Evolutionary conservation across 2,113 vertebrate species (phyloP).

Genomic region (Geothlypis trichas): DNA sequence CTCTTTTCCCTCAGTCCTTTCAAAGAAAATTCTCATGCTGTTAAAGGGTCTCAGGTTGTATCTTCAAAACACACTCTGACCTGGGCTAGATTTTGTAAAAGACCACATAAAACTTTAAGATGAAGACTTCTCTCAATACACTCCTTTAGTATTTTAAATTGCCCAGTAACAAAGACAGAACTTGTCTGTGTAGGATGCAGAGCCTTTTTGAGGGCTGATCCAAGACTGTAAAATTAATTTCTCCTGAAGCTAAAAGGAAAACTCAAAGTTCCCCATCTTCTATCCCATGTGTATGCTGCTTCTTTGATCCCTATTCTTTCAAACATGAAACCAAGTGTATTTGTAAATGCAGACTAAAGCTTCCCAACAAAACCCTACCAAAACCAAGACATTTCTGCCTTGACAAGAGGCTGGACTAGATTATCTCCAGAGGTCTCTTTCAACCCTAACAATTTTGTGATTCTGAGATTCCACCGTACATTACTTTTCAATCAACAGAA

Average conservation of each 20-base stretch:
- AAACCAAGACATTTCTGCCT: background rate
- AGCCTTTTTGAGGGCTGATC: conserved; percentile 37
- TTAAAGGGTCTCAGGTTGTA: background rate
- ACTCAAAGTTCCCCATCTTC: background rate
- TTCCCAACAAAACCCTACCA: background rate
- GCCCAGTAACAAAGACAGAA: background rate
- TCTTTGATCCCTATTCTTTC: conserved; percentile 14
- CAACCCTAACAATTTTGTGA: background rate
- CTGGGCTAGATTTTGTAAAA: background rate
- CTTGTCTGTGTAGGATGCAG: background rate
- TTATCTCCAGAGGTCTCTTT: background rate
- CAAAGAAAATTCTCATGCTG: background rate
- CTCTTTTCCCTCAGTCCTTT: background rate
- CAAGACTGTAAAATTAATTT: background rate
- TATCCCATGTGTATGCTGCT: background rate
- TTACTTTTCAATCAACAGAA: background rate
- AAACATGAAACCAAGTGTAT: background rate
- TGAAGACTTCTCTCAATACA: background rate
- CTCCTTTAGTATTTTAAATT: background rate
- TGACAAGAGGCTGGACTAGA: background rate
- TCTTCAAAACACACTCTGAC: background rate
- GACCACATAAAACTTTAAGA: background rate
- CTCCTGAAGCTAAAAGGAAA: conserved; percentile 21
- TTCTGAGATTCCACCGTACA: background rate
- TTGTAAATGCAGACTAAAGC: conserved; percentile 8